These are phyloP conservation scores for Hemibagrus wyckioides DNA, from an alignment of 2,113 vertebrate species.

Conservation along the genomic window DNA sequence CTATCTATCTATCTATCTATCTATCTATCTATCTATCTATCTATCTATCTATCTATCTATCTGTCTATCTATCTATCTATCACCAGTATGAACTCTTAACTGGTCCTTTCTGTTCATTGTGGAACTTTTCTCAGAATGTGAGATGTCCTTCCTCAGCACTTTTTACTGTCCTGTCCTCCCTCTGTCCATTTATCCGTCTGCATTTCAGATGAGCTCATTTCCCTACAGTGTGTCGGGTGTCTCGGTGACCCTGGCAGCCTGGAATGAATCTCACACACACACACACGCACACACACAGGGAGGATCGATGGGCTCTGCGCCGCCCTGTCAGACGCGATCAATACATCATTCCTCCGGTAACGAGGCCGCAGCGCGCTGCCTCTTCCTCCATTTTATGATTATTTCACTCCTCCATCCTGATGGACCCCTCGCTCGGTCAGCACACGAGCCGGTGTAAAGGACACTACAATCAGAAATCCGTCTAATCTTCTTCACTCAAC, in stretches of 20 bases:
- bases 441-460: conserved; percentile 77
- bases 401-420: conserved; percentile 67
- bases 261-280: conserved; percentile 67
- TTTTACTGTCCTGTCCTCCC: neutral
- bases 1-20: too few relatives aligned
- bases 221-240: conserved; percentile 71
- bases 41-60: too few relatives aligned
- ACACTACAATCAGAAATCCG: conserved; percentile 82
- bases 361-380: conserved; percentile 64
- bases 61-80: too few relatives aligned
- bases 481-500: conserved; percentile 66
- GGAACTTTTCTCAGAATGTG: neutral
- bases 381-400: conserved; percentile 77
- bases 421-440: conserved; percentile 69
- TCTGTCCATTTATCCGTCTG: conserved; percentile 51
- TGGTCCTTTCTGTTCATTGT: neutral
- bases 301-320: conserved; percentile 84
- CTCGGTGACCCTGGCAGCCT: conserved; percentile 74
- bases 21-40: too few relatives aligned
- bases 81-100: neutral
- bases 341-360: conserved; percentile 93
- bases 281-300: conserved; percentile 20
- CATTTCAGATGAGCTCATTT: conserved; percentile 78
- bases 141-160: neutral
- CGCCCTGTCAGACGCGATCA: conserved; percentile 86